Base-by-base conservation (phyloP, 1,140 invertebrate genomes). In the Drosophila cardini region DNA sequence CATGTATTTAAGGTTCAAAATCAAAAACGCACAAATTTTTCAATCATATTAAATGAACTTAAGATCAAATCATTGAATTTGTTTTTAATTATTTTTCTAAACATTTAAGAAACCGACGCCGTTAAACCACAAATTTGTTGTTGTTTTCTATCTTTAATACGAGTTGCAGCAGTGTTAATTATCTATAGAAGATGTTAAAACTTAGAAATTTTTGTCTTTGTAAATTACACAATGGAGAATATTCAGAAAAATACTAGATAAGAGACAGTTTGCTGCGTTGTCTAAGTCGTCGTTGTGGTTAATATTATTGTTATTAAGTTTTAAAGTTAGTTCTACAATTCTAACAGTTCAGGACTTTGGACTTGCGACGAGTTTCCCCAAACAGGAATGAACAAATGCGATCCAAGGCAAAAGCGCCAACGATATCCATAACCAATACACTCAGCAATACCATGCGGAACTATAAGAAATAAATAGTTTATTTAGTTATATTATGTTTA, bases 311-410 rank as follows among this genome's bases (percentile, higher is more conserved):
- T 11, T 16, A 26, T 64, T 42, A 18, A 26, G 15, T 34, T 69
- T 10, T 42, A 26, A 26, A 42, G 43, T 45, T 52, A n/a, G 15
- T 57, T 15, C 30, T 64, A 57, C 36, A 40, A 5, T 71, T 55
- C 60, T 84, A 91, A 70, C 70, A 84, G 52, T 84, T 83, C 15
- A 87, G 67, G 45, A 81, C 57, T 76, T 87, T 90, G 10, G 90
- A 91, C 67, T 90, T 92, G 50, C 83, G 56, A 62, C 91, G 87
- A 43, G 80, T 92, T 63, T 92, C 91, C n/a, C 97, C 98, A 92
- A 98, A 98, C 18, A 99, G 93, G 94, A 96, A 97, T 80, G 98
- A 94, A 92, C 97, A 98, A 13, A 95, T 82, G 79, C 97, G 94
- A 92, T 99, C 98, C 38, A 97, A 94, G 6, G 96, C 75, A 82